Evolutionary conservation across 2,888 invertebrate species (phyloP), one percentile per base, ranked within the genome.

Genomic region (Zaprionus bogoriensis): DNA sequence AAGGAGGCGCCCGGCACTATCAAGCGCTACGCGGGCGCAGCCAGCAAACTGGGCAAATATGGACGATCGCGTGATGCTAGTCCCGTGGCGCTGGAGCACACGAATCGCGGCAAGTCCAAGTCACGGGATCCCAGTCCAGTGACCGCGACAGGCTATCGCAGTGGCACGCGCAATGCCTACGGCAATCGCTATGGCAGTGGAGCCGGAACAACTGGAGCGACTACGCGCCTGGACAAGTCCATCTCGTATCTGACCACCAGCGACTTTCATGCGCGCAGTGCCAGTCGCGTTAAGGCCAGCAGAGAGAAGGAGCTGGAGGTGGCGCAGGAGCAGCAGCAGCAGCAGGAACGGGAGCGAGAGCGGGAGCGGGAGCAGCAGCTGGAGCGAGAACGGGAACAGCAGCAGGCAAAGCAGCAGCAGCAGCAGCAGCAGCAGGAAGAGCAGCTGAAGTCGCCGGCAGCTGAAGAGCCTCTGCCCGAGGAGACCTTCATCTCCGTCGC

Each of bases 121-220:
- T 72, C 72, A 0, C 20, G 93, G 77, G 93, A 93, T 76, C 92
- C 93, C 2, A 93, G 93, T 87, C 93, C 93, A 3, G 90, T 92
- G 53, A 90, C 92, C 62, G 92, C 92, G 53, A 87, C 92, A 4
- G 92, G 73, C 2, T 82, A 87, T 39, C 78, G 77, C 48, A 71
- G 48, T 72, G 41, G 55, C 20, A 44, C 73, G 1, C 83, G 87
- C 10, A 86, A 81, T 58, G 77, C 73, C 1, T 74, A 78, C 5
- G 65, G 54, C 1, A 71, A 69, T 36, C 81, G 85, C 3, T 87
- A 80, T 68, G 78, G 45, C 0, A 19, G 38, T 2, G 61, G 62
- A 5, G 23, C 38, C 0, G 55, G 64, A 10, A 51, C 67, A 1
- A 77, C 71, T 41, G 68, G 62, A 36, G 32, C 27, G 1, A 47